A percentile compares a stretch with the other conserved stretches of the same genome.
Conservation (phyloP, 2,113 vertebrate species). For the Bucco capensis region DNA sequence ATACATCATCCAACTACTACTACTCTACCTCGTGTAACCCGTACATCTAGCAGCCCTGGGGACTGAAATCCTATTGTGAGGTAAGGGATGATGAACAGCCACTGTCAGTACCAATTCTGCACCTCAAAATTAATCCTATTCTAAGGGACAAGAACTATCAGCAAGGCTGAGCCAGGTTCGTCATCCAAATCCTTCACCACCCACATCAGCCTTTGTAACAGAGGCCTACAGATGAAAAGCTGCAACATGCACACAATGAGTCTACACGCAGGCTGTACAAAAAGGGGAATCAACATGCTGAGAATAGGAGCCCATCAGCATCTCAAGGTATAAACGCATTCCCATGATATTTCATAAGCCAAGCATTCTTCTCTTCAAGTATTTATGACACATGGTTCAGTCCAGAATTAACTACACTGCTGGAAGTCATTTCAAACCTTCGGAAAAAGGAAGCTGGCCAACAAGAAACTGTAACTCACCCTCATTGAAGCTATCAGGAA, state of each 20-base stretch:
- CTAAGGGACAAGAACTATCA: not conserved
- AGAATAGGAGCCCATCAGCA: not conserved
- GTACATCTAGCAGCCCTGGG: not conserved
- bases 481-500: slow-evolving; percentile 98
- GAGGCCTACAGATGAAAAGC: not conserved
- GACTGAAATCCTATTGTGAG: not conserved
- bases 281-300: accelerated
- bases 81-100: not conserved
- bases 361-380: accelerated
- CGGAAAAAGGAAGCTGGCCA: not conserved
- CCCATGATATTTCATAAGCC: no score
- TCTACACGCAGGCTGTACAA: not conserved
- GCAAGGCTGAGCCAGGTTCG: accelerated
- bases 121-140: accelerated
- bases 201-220: not conserved
- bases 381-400: accelerated
- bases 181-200: not conserved
- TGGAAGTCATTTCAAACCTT: not conserved
- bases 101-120: accelerated
- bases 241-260: accelerated
- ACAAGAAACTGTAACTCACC: slow-evolving; percentile 71
- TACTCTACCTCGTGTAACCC: not conserved
- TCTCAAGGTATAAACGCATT: not conserved
- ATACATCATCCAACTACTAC: not conserved
- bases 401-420: not conserved